Base-by-base conservation (phyloP, 2,113 vertebrate genomes). In the Mungos mungo region DNA sequence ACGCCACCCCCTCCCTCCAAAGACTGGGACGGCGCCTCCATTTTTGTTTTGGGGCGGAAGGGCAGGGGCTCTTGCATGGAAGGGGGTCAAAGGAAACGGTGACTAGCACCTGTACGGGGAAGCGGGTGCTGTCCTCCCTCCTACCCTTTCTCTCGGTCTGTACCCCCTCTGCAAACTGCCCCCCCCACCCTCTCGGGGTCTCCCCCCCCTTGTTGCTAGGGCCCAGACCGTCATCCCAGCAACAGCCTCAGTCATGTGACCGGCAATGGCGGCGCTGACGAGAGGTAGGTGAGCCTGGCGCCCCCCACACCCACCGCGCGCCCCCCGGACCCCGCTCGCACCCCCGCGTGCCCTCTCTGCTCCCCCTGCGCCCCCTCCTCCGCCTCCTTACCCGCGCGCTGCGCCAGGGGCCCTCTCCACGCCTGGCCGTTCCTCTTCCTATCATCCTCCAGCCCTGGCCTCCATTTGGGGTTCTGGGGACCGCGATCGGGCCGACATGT, bases 251-350 rank as follows among this genome's bases (percentile, higher is more conserved):
- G 96, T 97, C 98, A 98, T 97, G 96, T 98, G 94, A 98, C 97
- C 97, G 95, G 97, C 98, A 98, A 98, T 97, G 98, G 97, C 95
- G 97, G 97, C 95, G 97, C 97, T 96, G 97, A 97, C 99, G 99
- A 96, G 99, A 99, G 98, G 99, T 99, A 99, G 99, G 99, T 98
- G 87, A 96, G 98, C 74, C 60, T 68, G 84, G 94, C 93, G 94
- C 89, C 97, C 97, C 95, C 97, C 95, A 63, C 66, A 96, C 93
- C 97, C 97, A 71, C 94, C 85, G 80, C 86, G 96, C 65, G 93
- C n/a, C 96, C 97, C 95, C 89, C 52, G 33, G 83, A 4, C 88
- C 93, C 87, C 18, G n/a, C 63, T 60, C 10, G 79, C 82, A 41
- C 23, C 95, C 86, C 83, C 69, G 18, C 45, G 45, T 57, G 81